Base-by-base conservation (phyloP, 2,113 vertebrate genomes). In the Urocolius indicus region DNA sequence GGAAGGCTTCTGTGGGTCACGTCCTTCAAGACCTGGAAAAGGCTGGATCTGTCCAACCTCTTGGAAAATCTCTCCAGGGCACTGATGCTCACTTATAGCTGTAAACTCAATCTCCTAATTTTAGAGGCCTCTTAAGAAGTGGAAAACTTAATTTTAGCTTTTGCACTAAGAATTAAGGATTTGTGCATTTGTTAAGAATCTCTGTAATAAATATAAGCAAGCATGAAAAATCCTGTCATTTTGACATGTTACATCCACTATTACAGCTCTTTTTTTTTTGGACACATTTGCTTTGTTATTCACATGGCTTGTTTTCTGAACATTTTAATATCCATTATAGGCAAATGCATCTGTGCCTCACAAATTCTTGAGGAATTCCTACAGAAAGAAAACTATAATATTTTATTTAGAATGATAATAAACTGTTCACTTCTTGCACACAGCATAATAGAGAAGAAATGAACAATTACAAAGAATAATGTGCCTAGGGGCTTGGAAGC, bases 1-100 rank as follows among this genome's bases (percentile, higher is more conserved):
- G 38, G 38, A 71, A 94, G 49, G 45, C 66, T 93, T 89, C 51
- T 15, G 5, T 71, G 55, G 75, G 89, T 94, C 78, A 67, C 6
- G 75, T 91, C 91, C 93, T 94, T 96, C 84, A 94, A 87, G 93
- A 76, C 48, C 79, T 82, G 87, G 92, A 96, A 95, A 95, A 59
- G 48, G 23, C 82, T 94, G 57, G 82, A 85, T 86, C 59, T 85
- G 75, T 23, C 52, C 65, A 83, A 15, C 18, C 59, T 84, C 51
- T 90, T 95, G 96, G 95, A 95, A 96, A 96, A 96, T 89, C 81
- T 95, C 96, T 94, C 59, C 82, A 91, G 94, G 93, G 94, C 87
- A 84, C 75, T 62, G 82, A 96, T 88, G 55, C 36, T 74, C 18
- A 74, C 83, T 68, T 61, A 6, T 46, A 90, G 55, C 16, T 41